These are phyloP conservation scores for Pangasius djambal DNA, from an alignment of 2,797 vertebrate species.

Conservation along the genomic window DNA sequence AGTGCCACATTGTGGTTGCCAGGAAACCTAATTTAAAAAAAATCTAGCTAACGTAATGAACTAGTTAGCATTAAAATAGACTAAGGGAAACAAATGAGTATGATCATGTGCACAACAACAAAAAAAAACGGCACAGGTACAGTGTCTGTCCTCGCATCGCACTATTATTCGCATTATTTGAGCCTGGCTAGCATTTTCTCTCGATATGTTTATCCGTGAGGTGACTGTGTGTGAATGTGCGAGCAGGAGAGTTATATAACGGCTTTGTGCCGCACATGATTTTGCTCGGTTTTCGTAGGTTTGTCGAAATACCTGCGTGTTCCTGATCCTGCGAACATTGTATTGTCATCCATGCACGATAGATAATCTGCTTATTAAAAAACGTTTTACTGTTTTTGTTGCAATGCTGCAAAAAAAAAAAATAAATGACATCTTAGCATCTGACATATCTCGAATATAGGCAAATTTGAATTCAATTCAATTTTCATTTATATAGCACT, in stretches of 20 bases:
- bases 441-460: neutral
- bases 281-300: neutral
- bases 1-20: neutral
- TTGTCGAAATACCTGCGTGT: neutral
- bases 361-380: neutral
- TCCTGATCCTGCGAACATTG: neutral
- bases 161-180: too few relatives aligned
- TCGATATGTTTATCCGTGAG: neutral
- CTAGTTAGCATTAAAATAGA: neutral
- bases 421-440: neutral
- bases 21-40: neutral
- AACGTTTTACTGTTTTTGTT: neutral
- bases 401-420: neutral
- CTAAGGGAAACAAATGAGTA: neutral
- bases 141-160: neutral
- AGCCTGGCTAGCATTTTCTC: neutral
- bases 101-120: neutral
- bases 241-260: neutral
- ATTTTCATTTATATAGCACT: neutral
- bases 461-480: neutral
- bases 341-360: neutral
- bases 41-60: neutral
- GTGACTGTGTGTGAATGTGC: neutral
- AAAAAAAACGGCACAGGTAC: fast-evolving
- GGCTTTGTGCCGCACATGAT: neutral